phyloP scores from a whole-genome alignment of 2,113 vertebrate genomes.

The Alethe castanea region DNA sequence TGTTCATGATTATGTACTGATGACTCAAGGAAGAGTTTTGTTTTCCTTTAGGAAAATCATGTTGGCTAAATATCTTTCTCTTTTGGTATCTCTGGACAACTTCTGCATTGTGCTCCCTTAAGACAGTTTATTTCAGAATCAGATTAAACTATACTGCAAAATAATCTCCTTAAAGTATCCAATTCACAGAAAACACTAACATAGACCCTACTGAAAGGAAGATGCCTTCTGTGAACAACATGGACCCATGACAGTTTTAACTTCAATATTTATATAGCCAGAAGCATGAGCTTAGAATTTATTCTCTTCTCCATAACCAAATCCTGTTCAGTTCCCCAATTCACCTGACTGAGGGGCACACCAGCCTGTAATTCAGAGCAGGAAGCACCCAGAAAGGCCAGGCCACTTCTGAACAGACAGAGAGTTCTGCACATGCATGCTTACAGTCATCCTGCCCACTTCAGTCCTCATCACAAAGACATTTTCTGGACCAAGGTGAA shows the following conservation, averaged over 20 bases:
- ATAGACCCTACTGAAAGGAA: neutral
- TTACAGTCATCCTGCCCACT: neutral
- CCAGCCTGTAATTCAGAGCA: neutral
- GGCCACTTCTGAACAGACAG: neutral
- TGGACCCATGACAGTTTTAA: neutral
- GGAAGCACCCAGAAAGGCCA: neutral
- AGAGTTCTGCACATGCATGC: neutral
- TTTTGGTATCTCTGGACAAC: slow-evolving; percentile 15
- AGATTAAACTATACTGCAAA: neutral
- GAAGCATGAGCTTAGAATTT: neutral
- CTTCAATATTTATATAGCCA: neutral
- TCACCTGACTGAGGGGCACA: neutral
- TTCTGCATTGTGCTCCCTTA: neutral
- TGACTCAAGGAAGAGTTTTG: slow-evolving; percentile 24
- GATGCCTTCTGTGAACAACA: neutral
- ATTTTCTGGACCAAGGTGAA: neutral
- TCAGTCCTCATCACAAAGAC: neutral
- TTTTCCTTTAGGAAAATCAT: slow-evolving; percentile 30
- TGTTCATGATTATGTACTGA: neutral
- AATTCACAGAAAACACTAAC: neutral
- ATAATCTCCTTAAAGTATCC: neutral
- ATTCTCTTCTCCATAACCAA: neutral
- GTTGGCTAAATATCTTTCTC: neutral
- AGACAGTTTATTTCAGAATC: neutral
- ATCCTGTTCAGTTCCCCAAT: neutral